These are phyloP conservation scores for Diceros bicornis DNA, from an alignment of 2,797 vertebrate genomes.

Conservation along the genomic window DNA sequence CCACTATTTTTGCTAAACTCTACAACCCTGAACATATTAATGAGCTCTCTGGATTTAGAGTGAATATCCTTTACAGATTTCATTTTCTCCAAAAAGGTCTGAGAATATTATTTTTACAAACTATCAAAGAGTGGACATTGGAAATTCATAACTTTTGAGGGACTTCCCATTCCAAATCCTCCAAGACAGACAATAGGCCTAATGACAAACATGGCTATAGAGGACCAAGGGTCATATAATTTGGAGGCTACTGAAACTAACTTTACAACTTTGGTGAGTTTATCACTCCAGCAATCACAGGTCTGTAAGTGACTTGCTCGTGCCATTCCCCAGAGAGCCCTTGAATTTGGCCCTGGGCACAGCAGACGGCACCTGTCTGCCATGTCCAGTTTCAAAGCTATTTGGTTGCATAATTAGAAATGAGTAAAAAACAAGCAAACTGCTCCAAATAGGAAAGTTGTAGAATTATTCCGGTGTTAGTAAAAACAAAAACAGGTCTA, in stretches of 20 bases:
- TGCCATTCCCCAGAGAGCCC: slow-evolving; percentile 1
- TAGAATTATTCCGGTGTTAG: slow-evolving; percentile 26
- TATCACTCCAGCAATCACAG: not conserved
- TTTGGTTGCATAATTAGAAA: slow-evolving; percentile 53
- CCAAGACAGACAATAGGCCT: not conserved
- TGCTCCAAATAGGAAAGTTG: slow-evolving; percentile 25
- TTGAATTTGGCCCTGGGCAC: slow-evolving; percentile 60
- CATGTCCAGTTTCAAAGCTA: slow-evolving; percentile 50
- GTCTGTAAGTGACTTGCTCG: not conserved
- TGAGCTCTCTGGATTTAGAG: not conserved
- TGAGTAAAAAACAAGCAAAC: slow-evolving; percentile 23
- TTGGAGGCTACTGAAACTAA: not conserved
- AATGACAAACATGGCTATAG: not conserved
- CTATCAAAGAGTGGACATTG: not conserved
- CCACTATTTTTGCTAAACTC: not conserved
- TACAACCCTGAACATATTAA: not conserved
- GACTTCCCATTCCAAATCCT: not conserved
- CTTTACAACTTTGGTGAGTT: not conserved
- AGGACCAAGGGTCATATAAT: not conserved
- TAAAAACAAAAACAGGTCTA: not conserved
- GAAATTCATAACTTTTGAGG: not conserved
- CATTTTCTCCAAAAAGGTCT: not conserved
- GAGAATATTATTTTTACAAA: not conserved
- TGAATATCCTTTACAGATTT: not conserved
- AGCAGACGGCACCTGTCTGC: not conserved